Conservation (phyloP, 2,888 invertebrate genomes). For the Morpho deidamia region DNA sequence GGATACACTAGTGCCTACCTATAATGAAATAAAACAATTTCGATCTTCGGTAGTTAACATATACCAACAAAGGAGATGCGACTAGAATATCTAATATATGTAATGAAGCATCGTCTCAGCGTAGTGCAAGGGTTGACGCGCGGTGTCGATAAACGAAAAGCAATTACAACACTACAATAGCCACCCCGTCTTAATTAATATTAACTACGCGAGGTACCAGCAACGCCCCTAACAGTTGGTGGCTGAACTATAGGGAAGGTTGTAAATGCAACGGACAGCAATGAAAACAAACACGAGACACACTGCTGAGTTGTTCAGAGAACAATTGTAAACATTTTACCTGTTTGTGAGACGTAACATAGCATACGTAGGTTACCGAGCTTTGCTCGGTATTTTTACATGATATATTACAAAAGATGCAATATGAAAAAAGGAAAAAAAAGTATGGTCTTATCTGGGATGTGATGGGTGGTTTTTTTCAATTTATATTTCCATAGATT, state of each 20-base stretch:
- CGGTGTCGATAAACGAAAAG: conserved; percentile 37
- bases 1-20: too few relatives aligned
- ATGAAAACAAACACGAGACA: conserved; percentile 59
- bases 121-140: conserved; percentile 26
- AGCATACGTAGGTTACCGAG: too few relatives aligned
- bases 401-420: too few relatives aligned
- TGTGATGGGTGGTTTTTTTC: too few relatives aligned
- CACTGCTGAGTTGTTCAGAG: conserved; percentile 28
- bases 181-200: conserved; percentile 53
- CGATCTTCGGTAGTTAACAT: neutral
- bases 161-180: conserved; percentile 44
- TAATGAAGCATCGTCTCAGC: conserved; percentile 23
- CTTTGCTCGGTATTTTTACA: too few relatives aligned
- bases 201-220: conserved; percentile 47
- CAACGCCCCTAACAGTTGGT: conserved; percentile 55
- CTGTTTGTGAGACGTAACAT: too few relatives aligned
- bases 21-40: neutral
- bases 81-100: conserved; percentile 7
- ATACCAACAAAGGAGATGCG: neutral
- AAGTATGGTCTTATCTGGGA: too few relatives aligned
- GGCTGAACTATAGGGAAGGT: conserved; percentile 52
- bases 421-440: too few relatives aligned
- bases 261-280: conserved; percentile 57
- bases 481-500: too few relatives aligned
- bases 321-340: neutral